Conservation (phyloP, 2,113 vertebrate species). For the Chrysochloris asiatica region DNA sequence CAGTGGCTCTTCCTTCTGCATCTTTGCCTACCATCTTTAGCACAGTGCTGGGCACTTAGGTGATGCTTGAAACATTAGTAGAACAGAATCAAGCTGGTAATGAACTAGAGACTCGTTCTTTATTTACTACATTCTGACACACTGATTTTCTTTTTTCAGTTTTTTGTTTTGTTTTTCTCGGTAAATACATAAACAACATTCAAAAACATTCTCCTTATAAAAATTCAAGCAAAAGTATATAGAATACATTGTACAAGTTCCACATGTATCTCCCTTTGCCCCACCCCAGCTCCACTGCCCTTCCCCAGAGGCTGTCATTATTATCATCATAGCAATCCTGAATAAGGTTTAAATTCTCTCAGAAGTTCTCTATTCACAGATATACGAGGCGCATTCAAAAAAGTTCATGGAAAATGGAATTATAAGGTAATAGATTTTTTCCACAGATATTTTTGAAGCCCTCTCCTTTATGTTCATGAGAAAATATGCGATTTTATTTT, state of each 20-base stretch:
- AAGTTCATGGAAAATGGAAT: too few species aligned
- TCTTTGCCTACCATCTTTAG: not conserved
- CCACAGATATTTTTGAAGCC: too few species aligned
- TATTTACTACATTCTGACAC: not conserved
- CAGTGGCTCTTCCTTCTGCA: not conserved
- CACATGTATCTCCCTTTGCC: not conserved
- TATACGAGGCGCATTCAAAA: not conserved
- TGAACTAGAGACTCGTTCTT: not conserved
- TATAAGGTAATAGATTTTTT: too few species aligned
- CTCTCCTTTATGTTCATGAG: not conserved
- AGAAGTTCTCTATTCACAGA: not conserved
- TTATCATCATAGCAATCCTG: too few species aligned
- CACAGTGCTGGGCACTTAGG: accelerated
- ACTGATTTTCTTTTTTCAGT: not conserved
- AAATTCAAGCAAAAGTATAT: not conserved
- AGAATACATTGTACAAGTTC: not conserved
- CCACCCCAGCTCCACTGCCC: not conserved
- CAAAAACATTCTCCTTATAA: not conserved
- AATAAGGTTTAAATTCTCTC: too few species aligned
- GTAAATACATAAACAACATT: not conserved
- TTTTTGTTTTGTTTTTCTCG: constrained; percentile 13
- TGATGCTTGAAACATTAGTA: not conserved
- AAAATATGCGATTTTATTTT: constrained; percentile 5
- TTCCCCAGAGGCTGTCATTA: not conserved
- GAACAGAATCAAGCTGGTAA: not conserved